Evolutionary conservation across 2,113 vertebrate genomes (phyloP), one percentile per base, ranked within the genome.

Genomic region (Coregonus clupeaformis): DNA sequence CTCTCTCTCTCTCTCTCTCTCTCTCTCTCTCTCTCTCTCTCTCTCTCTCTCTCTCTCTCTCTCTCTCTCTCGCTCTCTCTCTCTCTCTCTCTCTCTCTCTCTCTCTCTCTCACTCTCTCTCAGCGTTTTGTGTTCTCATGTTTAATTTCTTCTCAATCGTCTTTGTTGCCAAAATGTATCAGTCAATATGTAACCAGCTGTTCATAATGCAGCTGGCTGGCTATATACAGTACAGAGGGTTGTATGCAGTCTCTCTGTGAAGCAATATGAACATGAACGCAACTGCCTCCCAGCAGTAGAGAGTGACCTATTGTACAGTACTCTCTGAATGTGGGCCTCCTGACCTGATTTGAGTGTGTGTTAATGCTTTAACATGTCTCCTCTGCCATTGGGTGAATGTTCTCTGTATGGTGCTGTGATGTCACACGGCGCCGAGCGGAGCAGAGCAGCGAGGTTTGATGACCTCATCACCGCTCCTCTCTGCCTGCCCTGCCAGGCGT

Each of bases 131-230:
- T 30, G 68, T 55, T 49, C 32, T 60, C 18, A 60, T 60, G n/a
- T 72, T 45, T 76, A 22, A 47, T 74, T 49, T 36, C 64, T 73
- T 71, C 42, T 71, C 32, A 14, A 60, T 72, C 70, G 30, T 52
- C 78, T 88, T 86, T 82, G 77, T 91, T 92, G 91, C 89, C 90
- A 93, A 92, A 91, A 86, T 74, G 84, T 89, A 82, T 88, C 73
- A 79, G 74, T 87, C 73, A 79, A 73, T 42, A 77, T 83, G 86
- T 68, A 67, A 80, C 79, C 78, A 79, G 91, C 79, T 85, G 80
- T 80, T 81, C 74, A 71, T 82, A 73, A 55, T 62, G 68, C 68
- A 62, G 87, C 84, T 84, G 86, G 84, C 64, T 77, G 66, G 66
- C 66, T 18, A 57, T 36, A 20, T 72, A 60, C 80, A 85, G 36